These are phyloP conservation scores for Cydia fagiglandana DNA, from an alignment of 1,140 invertebrate genomes.

Conservation along the genomic window DNA sequence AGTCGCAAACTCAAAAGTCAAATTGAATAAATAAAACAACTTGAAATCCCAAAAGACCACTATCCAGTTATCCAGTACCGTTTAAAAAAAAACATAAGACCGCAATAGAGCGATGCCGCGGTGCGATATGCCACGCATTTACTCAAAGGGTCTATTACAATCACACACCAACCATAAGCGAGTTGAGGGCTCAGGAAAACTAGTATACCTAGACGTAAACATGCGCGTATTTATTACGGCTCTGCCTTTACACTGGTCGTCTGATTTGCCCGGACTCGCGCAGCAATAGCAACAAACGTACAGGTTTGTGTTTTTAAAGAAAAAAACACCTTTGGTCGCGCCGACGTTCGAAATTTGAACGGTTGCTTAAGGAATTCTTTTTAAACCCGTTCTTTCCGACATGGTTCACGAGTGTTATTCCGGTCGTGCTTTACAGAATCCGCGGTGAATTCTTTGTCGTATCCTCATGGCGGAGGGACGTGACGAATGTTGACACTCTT, in stretches of 20 bases:
- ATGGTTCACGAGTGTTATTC: constrained; percentile 30
- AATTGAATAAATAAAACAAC: too few species aligned
- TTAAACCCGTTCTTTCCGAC: constrained; percentile 33
- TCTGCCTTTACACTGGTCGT: neutral
- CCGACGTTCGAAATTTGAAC: constrained; percentile 4
- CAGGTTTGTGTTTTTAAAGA: neutral
- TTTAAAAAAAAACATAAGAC: constrained; percentile 2
- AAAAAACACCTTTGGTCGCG: neutral
- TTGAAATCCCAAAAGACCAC: neutral
- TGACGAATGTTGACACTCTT: too few species aligned
- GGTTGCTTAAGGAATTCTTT: constrained; percentile 32
- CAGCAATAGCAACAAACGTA: neutral
- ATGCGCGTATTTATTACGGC: neutral
- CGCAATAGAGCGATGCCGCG: neutral
- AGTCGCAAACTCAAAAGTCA: neutral
- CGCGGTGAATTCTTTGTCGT: neutral
- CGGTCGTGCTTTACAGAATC: neutral
- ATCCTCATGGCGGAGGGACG: too few species aligned
- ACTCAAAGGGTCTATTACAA: neutral
- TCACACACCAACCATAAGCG: neutral
- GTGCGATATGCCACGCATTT: constrained; percentile 20
- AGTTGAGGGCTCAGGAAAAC: neutral
- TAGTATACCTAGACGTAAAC: neutral
- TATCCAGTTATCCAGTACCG: neutral
- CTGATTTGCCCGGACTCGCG: neutral